Evolutionary conservation across 2,113 vertebrate species (phyloP).

Genomic region (Megaptera novaeangliae): DNA sequence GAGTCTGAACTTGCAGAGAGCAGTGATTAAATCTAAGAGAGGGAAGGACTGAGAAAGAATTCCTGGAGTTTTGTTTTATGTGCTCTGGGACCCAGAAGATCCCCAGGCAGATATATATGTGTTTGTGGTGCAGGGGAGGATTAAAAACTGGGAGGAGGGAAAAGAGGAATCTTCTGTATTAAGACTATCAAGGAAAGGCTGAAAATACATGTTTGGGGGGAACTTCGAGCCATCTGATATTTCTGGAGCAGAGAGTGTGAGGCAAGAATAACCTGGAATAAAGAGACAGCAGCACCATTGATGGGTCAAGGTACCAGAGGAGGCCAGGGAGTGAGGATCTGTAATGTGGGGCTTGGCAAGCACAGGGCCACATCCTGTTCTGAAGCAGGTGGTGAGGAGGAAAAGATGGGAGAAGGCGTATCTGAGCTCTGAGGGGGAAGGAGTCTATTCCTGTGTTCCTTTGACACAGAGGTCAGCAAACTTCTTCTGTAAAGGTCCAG

Average conservation of each 20-base stretch:
- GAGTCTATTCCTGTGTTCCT: not conserved
- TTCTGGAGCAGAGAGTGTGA: not conserved
- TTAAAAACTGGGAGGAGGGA: not conserved
- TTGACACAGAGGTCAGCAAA: not conserved
- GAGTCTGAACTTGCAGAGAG: not conserved
- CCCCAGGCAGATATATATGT: not conserved
- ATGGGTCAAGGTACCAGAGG: not conserved
- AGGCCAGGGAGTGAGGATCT: not conserved
- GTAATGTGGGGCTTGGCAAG: accelerated
- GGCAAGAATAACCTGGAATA: not conserved
- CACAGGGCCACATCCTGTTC: not conserved
- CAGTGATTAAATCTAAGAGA: not conserved
- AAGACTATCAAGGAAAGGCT: not conserved
- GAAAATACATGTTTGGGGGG: not conserved
- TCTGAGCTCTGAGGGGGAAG: not conserved
- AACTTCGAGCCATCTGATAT: not conserved
- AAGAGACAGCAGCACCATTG: not conserved
- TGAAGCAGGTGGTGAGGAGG: not conserved
- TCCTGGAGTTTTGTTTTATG: not conserved
- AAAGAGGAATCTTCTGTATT: not conserved
- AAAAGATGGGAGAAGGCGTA: not conserved
- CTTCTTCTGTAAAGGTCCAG: not conserved
- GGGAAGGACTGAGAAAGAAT: not conserved
- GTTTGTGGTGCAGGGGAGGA: not conserved
- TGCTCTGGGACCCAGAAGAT: not conserved